These are phyloP conservation scores for Anolis carolinensis DNA, from an alignment of 2,113 vertebrate species.

Conservation along the genomic window DNA sequence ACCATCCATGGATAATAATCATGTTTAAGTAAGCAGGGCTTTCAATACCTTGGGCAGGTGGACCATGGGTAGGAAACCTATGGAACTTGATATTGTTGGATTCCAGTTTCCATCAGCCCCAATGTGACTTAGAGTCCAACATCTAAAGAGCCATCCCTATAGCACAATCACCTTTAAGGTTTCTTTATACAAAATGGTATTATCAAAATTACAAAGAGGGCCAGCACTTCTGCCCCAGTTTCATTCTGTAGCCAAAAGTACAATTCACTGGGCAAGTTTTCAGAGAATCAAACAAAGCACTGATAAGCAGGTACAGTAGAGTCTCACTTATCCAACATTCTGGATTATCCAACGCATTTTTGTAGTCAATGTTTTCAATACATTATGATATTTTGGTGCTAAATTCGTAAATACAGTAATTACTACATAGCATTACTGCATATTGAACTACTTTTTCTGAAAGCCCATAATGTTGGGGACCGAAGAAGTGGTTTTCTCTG, in stretches of 20 bases:
- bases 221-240: neutral
- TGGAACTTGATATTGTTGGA: neutral
- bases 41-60: neutral
- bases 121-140: neutral
- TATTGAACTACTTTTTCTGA: too few species aligned
- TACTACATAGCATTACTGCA: too few species aligned
- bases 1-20: neutral
- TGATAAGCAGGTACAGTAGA: too few species aligned
- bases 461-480: too few species aligned
- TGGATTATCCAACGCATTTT: too few species aligned
- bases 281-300: constrained; percentile 1
- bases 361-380: too few species aligned
- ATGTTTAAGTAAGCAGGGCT: neutral
- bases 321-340: too few species aligned
- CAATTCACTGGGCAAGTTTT: neutral
- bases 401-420: too few species aligned
- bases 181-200: neutral
- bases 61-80: neutral
- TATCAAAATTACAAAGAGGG: neutral
- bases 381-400: too few species aligned
- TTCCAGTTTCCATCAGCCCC: neutral
- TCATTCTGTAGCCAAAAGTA: neutral
- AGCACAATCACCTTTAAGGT: neutral
- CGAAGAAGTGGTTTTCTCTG: too few species aligned
- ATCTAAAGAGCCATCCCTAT: neutral